These are phyloP conservation scores for Hafferia zeledoni DNA, from an alignment of 2,797 vertebrate genomes.

Conservation along the genomic window DNA sequence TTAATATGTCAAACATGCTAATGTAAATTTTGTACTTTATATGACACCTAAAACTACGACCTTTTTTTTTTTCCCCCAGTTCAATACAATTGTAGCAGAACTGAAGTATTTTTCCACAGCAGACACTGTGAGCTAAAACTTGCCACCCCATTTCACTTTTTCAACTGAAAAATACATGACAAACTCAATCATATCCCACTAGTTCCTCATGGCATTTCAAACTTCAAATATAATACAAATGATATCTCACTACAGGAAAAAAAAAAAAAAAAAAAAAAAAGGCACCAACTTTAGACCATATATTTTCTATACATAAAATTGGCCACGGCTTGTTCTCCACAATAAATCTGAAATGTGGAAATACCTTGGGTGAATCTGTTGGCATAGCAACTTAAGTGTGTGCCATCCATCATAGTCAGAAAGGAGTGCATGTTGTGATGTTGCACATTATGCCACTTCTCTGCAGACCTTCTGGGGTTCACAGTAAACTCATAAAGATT, in stretches of 20 bases:
- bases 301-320: background rate
- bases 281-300: background rate
- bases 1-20: background rate
- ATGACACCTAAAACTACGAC: background rate
- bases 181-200: background rate
- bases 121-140: background rate
- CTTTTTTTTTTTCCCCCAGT: background rate
- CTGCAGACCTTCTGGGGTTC: background rate
- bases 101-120: background rate
- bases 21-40: background rate
- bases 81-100: background rate
- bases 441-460: background rate
- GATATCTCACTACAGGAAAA: background rate
- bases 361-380: background rate
- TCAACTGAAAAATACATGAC: background rate
- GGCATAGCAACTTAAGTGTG: background rate
- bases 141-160: background rate
- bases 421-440: background rate
- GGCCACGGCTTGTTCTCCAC: background rate
- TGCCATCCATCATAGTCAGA: background rate
- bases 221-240: slow-evolving; percentile 68
- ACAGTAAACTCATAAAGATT: background rate
- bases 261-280: background rate
- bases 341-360: background rate
- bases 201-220: slow-evolving; percentile 8